Conservation (phyloP, 1,140 invertebrate genomes). For the Aleiodes sp. region DNA sequence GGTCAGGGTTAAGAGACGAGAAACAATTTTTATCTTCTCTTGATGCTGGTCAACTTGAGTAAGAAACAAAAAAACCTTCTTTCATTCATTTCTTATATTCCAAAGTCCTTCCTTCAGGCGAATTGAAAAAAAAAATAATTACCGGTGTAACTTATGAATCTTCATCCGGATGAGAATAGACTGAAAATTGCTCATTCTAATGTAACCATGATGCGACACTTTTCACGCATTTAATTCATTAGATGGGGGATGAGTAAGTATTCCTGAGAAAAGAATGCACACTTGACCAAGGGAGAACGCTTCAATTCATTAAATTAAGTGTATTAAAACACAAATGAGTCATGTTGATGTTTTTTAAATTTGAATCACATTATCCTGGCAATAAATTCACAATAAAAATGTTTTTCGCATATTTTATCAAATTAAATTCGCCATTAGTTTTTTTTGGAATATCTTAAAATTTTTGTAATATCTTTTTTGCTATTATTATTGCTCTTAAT, state of each 20-base stretch:
- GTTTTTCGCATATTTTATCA: too few relatives aligned
- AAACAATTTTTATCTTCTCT: conserved; percentile 16
- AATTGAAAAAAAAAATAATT: too few relatives aligned
- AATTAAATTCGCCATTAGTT: too few relatives aligned
- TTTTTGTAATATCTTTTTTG: too few relatives aligned
- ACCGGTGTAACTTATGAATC: background rate
- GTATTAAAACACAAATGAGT: background rate
- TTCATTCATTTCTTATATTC: too few relatives aligned
- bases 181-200: background rate
- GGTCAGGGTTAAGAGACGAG: conserved; percentile 31
- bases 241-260: background rate
- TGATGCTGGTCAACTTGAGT: background rate
- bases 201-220: background rate
- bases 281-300: background rate
- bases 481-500: too few relatives aligned
- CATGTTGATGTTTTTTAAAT: background rate
- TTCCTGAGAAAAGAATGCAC: conserved; percentile 11
- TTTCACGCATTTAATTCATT: conserved; percentile 4
- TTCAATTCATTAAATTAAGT: conserved; percentile 3
- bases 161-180: background rate
- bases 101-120: too few relatives aligned
- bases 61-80: too few relatives aligned
- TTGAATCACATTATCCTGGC: background rate
- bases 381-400: too few relatives aligned
- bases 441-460: too few relatives aligned